phyloP scores from a whole-genome alignment of 2,797 vertebrate genomes.

The Microchirus variegatus region DNA sequence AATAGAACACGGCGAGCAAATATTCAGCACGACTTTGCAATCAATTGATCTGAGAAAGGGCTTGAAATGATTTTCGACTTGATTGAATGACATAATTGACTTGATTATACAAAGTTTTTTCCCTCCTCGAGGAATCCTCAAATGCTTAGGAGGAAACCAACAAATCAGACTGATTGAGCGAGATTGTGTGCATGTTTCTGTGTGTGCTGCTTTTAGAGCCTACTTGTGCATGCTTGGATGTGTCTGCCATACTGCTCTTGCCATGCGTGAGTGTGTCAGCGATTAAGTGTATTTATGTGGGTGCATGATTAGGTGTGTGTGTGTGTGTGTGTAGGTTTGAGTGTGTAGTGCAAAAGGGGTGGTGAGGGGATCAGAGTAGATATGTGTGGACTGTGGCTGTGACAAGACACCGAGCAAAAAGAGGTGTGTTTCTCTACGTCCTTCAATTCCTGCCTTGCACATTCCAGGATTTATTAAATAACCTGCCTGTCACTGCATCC shows the following conservation, averaged over 20 bases:
- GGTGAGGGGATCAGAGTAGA: constrained; percentile 56
- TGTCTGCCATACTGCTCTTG: constrained; percentile 62
- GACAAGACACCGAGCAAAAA: constrained; percentile 50
- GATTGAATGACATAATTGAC: constrained; percentile 88
- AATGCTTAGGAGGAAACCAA: constrained; percentile 83
- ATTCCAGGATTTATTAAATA: constrained; percentile 80
- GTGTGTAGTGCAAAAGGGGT: constrained; percentile 14
- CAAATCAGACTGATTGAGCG: constrained; percentile 87
- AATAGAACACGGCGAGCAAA: constrained; percentile 64
- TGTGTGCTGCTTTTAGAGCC: constrained; percentile 68
- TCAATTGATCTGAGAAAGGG: constrained; percentile 77
- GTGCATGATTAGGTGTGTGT: constrained; percentile 62
- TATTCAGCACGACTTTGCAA: constrained; percentile 78
- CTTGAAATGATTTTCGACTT: constrained; percentile 80
- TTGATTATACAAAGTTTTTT: constrained; percentile 82
- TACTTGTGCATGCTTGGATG: constrained; percentile 72
- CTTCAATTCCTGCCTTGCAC: constrained; percentile 63
- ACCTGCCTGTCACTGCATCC: constrained; percentile 74
- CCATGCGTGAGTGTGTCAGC: constrained; percentile 67
- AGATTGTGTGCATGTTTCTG: constrained; percentile 71
- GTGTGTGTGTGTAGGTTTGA: constrained; percentile 18
- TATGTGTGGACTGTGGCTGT: constrained; percentile 44
- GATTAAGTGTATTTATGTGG: constrained; percentile 75
- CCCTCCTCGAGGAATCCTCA: constrained; percentile 78
- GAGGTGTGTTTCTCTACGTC: constrained; percentile 29